These are phyloP conservation scores for Hylomyscus alleni DNA, from an alignment of 2,797 vertebrate genomes.

Conservation along the genomic window DNA sequence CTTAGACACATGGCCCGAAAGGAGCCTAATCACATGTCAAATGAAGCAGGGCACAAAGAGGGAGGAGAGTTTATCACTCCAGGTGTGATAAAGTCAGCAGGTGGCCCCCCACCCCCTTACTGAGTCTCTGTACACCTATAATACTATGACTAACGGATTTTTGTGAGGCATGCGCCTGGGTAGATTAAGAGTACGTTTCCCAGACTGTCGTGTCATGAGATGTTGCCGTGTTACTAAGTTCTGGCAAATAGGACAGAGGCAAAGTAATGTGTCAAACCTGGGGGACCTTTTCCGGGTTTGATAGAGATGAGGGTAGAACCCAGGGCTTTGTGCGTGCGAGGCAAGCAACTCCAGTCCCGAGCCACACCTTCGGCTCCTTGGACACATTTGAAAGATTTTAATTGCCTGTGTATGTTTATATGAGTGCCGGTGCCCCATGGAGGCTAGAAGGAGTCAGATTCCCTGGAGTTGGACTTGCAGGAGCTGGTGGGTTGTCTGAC, in stretches of 20 bases:
- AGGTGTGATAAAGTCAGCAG: background rate
- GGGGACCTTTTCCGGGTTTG: background rate
- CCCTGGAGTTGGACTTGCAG: background rate
- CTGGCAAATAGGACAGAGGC: background rate
- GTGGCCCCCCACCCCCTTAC: background rate
- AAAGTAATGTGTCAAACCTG: background rate
- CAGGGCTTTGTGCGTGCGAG: background rate
- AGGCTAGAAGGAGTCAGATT: background rate
- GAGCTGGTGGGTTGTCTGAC: too few relatives aligned
- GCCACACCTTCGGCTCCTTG: background rate
- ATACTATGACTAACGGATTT: background rate
- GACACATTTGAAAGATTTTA: background rate
- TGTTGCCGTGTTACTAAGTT: constrained; percentile 16
- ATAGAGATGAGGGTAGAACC: background rate
- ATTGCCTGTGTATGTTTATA: background rate
- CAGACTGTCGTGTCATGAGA: background rate
- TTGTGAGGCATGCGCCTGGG: background rate
- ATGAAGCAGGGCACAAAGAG: background rate
- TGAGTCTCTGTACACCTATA: background rate
- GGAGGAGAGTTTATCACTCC: background rate
- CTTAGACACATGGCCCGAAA: background rate
- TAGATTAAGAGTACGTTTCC: background rate
- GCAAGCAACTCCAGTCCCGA: background rate
- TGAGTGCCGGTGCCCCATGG: background rate
- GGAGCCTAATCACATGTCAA: background rate